Evolutionary conservation across 2,797 vertebrate species (phyloP), one percentile per base, ranked within the genome.

Genomic region (Epinephelus awoara): DNA sequence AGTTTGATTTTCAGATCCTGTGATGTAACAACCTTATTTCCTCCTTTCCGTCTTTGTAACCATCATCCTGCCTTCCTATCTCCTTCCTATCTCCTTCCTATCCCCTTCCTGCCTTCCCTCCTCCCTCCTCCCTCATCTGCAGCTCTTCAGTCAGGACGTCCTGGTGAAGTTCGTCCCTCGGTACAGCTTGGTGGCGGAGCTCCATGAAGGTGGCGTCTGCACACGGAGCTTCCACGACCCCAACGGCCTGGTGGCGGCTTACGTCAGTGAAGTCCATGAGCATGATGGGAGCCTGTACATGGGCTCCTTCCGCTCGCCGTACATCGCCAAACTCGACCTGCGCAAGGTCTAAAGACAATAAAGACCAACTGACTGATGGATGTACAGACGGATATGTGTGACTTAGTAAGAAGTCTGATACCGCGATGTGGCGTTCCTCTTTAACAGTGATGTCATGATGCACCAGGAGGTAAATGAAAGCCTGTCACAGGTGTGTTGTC

Each of bases 191-290:
- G 95, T 98, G 75, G 89, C 97, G 3, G 98, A 99, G 90, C 95
- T 99, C 25, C 95, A 95, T 0, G 96, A 98, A 12, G 97, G 96
- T 0, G 98, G 98, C 19, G 73, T 96, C 23, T 97, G 98, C 87
- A 94, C 80, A 17, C 96, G 97, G 69, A 99, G 97, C 85, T 96
- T 99, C 82, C 98, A 99, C 0, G 98, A 99, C 92, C 97, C 98
- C 0, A 93, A 86, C 0, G 98, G 97, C 51, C 73, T 94, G 88
- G 96, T 95, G 72, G 95, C 80, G 1, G 79, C 96, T 2, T 96
- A 97, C 4, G 4, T 98, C 86, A 99, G 98, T 0, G 97, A 99
- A 88, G 98, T 89, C 6, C 97, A 97, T 0, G 98, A 99, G 79
- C 92, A 98, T 1, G 84, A 96, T 0, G 97, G 98, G 12, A 91